phyloP scores from a whole-genome alignment of 2,113 vertebrate genomes.

The Zosterops pallidus region DNA sequence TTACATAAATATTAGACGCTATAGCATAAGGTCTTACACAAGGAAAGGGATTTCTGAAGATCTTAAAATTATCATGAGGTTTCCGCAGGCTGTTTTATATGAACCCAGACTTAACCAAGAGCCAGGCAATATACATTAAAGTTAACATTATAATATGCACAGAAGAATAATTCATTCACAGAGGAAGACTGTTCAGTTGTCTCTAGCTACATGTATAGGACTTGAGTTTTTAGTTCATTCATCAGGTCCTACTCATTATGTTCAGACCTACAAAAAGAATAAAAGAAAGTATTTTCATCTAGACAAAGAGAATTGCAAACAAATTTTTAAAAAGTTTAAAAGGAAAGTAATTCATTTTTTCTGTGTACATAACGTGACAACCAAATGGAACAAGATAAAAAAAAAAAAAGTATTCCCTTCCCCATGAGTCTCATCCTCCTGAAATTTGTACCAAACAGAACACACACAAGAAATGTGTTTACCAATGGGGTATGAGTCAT shows the following conservation, averaged over 20 bases:
- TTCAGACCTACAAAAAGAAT: not conserved
- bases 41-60: constrained; percentile 12
- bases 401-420: not conserved
- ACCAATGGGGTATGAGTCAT: not conserved
- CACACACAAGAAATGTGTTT: not conserved
- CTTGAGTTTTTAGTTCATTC: not conserved
- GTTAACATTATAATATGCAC: not conserved
- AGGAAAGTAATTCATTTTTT: not conserved
- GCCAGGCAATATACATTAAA: not conserved
- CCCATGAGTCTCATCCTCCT: not conserved
- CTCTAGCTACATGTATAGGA: not conserved
- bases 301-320: not conserved
- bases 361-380: not conserved
- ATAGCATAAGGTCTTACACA: not conserved
- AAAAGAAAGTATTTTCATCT: not conserved
- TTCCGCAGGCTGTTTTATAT: not conserved
- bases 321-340: not conserved
- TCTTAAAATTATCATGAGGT: not conserved
- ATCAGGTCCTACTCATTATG: not conserved
- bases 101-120: not conserved
- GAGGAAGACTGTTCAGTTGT: not conserved
- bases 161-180: not conserved
- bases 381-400: not conserved
- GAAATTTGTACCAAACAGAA: constrained; percentile 6
- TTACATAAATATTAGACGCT: constrained; percentile 30